Conservation (phyloP, 1,140 invertebrate species). For the Drosophila setifemur region DNA sequence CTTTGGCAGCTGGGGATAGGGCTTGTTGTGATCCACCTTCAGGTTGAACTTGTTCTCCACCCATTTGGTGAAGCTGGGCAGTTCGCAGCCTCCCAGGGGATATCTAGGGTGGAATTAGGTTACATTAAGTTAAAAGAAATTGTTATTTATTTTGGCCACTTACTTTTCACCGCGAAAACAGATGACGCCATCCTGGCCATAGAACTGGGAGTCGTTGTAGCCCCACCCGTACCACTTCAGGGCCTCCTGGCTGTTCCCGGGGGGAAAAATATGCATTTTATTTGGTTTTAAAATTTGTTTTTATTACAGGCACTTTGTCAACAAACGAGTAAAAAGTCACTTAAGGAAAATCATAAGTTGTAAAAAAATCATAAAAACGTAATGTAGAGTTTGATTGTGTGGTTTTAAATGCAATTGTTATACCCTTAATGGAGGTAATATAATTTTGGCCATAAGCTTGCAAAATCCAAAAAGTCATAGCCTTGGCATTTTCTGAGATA, state of each 20-base stretch:
- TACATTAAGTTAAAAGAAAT: not conserved
- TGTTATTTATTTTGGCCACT: constrained; percentile 7
- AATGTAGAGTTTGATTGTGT: no score
- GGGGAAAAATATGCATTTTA: no score
- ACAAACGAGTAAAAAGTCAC: not conserved
- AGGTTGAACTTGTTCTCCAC: constrained; percentile 89
- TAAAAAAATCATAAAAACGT: no score
- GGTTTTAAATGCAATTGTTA: no score
- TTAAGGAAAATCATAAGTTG: no score
- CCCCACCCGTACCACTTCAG: constrained; percentile 99
- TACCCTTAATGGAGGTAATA: no score
- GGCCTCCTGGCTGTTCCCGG: constrained; percentile 87
- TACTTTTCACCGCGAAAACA: constrained; percentile 84
- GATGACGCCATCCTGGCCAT: constrained; percentile 86
- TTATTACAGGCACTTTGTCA: not conserved
- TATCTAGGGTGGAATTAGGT: constrained; percentile 88
- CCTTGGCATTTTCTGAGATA: no score
- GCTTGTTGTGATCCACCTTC: constrained; percentile 83
- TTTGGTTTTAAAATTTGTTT: not conserved
- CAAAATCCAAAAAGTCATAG: no score
- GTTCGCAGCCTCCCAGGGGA: constrained; percentile 88
- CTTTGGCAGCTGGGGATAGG: constrained; percentile 83
- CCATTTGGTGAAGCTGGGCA: constrained; percentile 93
- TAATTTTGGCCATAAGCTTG: no score
- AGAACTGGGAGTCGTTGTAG: constrained; percentile 95